Evolutionary conservation across 2,113 vertebrate genomes (phyloP), one percentile per base, ranked within the genome.

Genomic region (Chionomys nivalis): DNA sequence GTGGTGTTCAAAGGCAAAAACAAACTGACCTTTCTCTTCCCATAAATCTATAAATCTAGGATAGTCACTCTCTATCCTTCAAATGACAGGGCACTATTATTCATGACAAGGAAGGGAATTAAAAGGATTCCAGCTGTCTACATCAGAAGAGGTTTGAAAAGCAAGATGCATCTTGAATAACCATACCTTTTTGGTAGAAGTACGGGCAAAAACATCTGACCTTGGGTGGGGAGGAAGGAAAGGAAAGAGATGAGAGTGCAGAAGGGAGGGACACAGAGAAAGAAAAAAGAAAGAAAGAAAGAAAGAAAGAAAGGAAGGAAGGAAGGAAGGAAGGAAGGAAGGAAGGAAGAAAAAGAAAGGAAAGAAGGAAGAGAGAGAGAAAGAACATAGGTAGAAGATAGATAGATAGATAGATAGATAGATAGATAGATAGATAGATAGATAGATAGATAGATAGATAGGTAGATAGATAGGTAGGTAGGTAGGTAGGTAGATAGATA

Each of bases 81-180:
- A 90, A 82, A 82, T 68, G 72, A 44, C 76, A 94, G 65, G 24
- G 14, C 7, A 49, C 44, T 75, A 8, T 95, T 76, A 89, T 39
- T 85, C 72, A 95, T 17, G 26, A 85, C 58, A 85, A 76, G 63
- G 24, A 79, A 91, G 31, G 23, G 47, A 87, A 31, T 93, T 93
- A 31, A 33, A 90, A 65, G 49, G 47, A 94, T 87, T 93, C n/a
- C 23, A 94, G 47, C 3, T 58, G 8, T 86, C 75, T 88, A 55
- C 23, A 86, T 78, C 61, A 92, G 81, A 73, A 95, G 16, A 97
- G 17, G 14, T n/a, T n/a, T n/a, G 95, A 89, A 90, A 42, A 73
- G 28, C 36, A 61, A 86, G 65, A 76, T 88, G 12, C 31, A 81
- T 93, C 58, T 94, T 86, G 49, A 95, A 63, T 95, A 79, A 94